Conservation (phyloP, 2,888 invertebrate genomes). For the Cephus sareptanus region DNA sequence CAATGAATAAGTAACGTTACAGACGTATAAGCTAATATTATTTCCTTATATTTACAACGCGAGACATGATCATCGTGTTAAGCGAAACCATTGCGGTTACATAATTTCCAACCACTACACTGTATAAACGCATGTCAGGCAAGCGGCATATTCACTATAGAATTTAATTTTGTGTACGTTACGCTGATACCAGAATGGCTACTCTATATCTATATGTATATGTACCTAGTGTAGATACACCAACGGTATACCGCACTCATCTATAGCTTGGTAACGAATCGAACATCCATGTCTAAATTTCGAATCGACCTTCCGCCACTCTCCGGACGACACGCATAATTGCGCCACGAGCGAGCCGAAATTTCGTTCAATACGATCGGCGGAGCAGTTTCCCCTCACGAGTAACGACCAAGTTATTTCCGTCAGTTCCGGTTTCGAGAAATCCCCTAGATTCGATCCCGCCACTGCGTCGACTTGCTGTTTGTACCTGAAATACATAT, state of each 20-base stretch:
- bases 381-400: conserved; percentile 4
- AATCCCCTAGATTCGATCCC: not conserved
- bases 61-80: not conserved
- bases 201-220: not conserved
- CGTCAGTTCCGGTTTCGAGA: conserved; percentile 3
- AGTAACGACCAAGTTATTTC: conserved; percentile 3
- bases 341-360: not conserved
- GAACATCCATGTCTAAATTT: not conserved
- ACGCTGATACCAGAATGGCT: not conserved
- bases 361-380: conserved; percentile 7
- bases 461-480: not conserved
- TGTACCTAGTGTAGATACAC: not conserved
- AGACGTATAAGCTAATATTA: too few relatives aligned
- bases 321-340: not conserved
- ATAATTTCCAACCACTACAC: not conserved
- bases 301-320: not conserved
- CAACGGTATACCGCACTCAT: not conserved
- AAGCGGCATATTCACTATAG: not conserved
- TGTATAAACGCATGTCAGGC: not conserved
- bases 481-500: not conserved
- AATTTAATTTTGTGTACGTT: not conserved
- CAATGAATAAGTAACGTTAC: not conserved
- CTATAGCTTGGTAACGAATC: not conserved
- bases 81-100: not conserved
- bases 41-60: not conserved